phyloP scores from a whole-genome alignment of 2,113 vertebrate species.

The Dicrurus megarhynchus region DNA sequence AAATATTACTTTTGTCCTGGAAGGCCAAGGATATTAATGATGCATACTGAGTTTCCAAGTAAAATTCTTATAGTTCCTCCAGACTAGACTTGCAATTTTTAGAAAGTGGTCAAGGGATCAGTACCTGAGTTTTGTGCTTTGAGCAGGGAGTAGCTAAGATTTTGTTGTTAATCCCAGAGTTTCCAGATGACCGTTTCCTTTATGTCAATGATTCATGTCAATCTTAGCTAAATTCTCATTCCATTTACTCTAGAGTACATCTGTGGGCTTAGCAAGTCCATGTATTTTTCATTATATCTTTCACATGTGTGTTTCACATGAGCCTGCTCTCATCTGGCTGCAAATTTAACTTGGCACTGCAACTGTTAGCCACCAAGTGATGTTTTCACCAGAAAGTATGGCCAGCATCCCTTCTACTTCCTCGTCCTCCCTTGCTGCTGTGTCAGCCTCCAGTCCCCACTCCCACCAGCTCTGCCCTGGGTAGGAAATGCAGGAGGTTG shows the following conservation, averaged over 20 bases:
- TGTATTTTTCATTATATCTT: slow-evolving; percentile 35
- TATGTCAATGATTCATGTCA: background rate
- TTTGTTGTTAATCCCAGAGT: background rate
- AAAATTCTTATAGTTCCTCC: background rate
- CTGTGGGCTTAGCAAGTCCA: background rate
- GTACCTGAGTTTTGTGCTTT: background rate
- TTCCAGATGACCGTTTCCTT: background rate
- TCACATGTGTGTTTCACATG: slow-evolving; percentile 18
- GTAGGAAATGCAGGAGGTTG: background rate
- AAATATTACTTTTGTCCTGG: background rate
- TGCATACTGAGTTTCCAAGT: background rate
- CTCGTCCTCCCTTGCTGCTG: background rate
- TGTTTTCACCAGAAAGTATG: background rate
- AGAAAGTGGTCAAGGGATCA: background rate
- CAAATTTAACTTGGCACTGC: background rate
- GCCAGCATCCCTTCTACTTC: background rate
- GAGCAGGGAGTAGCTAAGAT: background rate
- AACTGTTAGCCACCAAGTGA: background rate
- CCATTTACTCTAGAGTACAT: background rate
- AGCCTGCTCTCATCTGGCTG: slow-evolving; percentile 4
- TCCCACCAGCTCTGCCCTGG: background rate
- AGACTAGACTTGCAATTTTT: background rate
- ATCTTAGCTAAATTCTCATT: background rate
- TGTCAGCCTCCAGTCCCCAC: background rate
- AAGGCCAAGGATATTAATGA: background rate